phyloP scores from a whole-genome alignment of 2,797 vertebrate species.

The Chloroceryle inda region DNA sequence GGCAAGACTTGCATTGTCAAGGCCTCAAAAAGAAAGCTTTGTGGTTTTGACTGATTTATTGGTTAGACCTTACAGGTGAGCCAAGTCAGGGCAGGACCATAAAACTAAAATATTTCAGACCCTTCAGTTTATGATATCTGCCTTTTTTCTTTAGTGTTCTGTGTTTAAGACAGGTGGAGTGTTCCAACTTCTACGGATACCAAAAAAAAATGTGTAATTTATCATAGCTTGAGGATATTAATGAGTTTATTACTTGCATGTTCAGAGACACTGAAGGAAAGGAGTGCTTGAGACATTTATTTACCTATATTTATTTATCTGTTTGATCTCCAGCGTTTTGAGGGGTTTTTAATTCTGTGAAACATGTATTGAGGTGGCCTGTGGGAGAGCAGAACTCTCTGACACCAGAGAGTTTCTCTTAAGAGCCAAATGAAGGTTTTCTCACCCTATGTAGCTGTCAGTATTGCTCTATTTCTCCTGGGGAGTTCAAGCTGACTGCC shows the following conservation, averaged over 20 bases:
- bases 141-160: not conserved
- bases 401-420: not conserved
- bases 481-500: not conserved
- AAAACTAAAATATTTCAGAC: not conserved
- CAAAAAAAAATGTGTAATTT: not conserved
- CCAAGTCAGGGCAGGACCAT: not conserved
- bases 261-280: not conserved
- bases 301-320: not conserved
- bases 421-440: not conserved
- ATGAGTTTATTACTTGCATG: not conserved
- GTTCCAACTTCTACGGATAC: not conserved
- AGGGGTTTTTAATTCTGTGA: not conserved
- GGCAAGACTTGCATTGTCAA: not conserved
- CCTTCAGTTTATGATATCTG: not conserved
- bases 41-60: not conserved
- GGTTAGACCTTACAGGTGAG: not conserved
- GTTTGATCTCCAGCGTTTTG: not conserved
- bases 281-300: not conserved
- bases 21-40: not conserved
- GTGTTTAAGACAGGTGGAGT: not conserved
- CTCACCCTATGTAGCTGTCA: not conserved
- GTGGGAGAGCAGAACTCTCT: not conserved
- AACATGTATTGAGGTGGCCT: not conserved
- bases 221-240: not conserved
- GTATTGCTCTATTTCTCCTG: not conserved